phyloP scores from a whole-genome alignment of 2,113 vertebrate genomes.

The Callithrix jacchus region DNA sequence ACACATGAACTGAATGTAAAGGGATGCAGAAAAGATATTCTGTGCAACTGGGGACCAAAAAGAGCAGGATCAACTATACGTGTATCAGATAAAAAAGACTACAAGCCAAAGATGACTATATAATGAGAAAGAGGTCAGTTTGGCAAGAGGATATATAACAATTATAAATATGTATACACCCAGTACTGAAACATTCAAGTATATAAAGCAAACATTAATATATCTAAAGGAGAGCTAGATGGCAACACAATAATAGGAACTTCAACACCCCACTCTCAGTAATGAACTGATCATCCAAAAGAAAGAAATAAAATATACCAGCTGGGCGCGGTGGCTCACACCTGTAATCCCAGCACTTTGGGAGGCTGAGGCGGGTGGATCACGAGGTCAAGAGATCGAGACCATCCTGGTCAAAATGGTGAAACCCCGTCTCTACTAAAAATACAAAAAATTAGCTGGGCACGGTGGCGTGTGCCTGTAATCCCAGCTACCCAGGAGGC shows the following conservation, averaged over 20 bases:
- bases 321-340: too few species aligned
- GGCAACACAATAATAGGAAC: neutral
- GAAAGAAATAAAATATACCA: neutral
- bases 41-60: neutral
- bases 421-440: too few species aligned
- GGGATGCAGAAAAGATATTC: neutral
- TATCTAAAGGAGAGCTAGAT: neutral
- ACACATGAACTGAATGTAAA: neutral
- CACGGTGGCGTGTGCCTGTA: too few species aligned
- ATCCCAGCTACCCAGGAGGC: too few species aligned
- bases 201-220: neutral
- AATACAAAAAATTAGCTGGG: too few species aligned
- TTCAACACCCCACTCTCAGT: neutral
- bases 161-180: neutral
- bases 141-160: neutral
- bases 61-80: neutral
- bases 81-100: neutral
- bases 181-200: neutral
- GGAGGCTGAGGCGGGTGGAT: too few species aligned
- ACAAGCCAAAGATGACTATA: neutral
- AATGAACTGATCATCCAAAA: neutral
- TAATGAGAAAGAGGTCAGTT: neutral
- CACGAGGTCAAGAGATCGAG: too few species aligned
- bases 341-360: too few species aligned
- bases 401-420: too few species aligned